Conservation (phyloP, 2,888 invertebrate genomes). For the Hemicrepidius hirtus region DNA sequence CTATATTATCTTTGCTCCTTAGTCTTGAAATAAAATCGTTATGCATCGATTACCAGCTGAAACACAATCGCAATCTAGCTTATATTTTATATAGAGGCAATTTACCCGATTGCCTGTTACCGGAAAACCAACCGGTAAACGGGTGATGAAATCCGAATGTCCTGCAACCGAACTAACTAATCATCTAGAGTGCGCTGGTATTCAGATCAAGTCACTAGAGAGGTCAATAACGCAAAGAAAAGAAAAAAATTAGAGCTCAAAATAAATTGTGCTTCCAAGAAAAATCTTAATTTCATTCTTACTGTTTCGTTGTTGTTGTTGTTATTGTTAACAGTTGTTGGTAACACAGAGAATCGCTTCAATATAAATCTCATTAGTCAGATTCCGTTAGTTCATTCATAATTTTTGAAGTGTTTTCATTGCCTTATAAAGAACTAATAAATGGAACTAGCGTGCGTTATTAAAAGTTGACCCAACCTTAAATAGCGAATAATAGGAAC, state of each 20-base stretch:
- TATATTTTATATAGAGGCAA: slow-evolving; percentile 50
- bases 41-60: not conserved
- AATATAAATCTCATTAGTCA: not conserved
- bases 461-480: slow-evolving; percentile 10
- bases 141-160: slow-evolving; percentile 54
- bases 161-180: slow-evolving; percentile 56
- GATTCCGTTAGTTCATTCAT: slow-evolving; percentile 15
- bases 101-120: slow-evolving; percentile 56
- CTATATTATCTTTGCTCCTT: too few relatives aligned
- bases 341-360: not conserved
- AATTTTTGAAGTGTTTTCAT: slow-evolving; percentile 19
- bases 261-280: not conserved
- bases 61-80: slow-evolving; percentile 6
- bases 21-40: too few relatives aligned
- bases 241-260: not conserved
- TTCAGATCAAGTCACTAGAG: slow-evolving; percentile 41
- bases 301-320: slow-evolving; percentile 8
- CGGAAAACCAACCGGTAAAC: slow-evolving; percentile 55
- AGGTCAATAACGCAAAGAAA: slow-evolving; percentile 40
- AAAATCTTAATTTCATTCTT: not conserved
- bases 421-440: slow-evolving; percentile 23
- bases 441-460: slow-evolving; percentile 12
- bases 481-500: not conserved
- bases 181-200: slow-evolving; percentile 56
- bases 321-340: slow-evolving; percentile 8